Percentiles rank a stretch among this genome's conserved stretches.
phyloP scores from a whole-genome alignment of 2,797 vertebrate genomes.

The Sarcoramphus papa region DNA sequence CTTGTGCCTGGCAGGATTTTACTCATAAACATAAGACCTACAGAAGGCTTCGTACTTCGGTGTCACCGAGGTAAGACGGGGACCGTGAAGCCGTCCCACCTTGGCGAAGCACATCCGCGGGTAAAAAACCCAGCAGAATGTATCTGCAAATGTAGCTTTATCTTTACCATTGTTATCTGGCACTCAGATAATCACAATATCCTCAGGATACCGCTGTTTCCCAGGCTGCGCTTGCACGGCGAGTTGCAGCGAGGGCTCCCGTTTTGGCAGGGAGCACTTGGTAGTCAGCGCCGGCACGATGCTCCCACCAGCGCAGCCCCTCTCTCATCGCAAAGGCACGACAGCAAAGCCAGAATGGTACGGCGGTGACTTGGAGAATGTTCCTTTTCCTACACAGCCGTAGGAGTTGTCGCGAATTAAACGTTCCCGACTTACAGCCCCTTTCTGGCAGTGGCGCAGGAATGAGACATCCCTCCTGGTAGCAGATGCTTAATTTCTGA shows the following conservation, averaged over 20 bases:
- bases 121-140: not conserved
- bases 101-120: rapidly evolving
- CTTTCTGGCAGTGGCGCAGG: constrained; percentile 10
- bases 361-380: not conserved
- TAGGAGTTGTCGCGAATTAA: constrained; percentile 21
- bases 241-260: not conserved
- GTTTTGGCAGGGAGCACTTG: not conserved
- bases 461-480: constrained; percentile 41
- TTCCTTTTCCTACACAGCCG: constrained; percentile 39
- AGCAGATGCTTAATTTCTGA: not conserved
- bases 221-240: not conserved
- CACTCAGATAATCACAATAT: not conserved
- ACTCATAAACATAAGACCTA: constrained; percentile 19
- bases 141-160: not conserved
- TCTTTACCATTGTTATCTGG: not conserved
- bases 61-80: not conserved
- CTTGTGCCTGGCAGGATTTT: constrained; percentile 51
- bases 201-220: not conserved
- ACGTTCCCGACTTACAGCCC: constrained; percentile 14
- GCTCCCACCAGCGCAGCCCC: constrained; percentile 6
- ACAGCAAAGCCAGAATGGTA: not conserved
- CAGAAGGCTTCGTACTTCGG: not conserved
- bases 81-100: not conserved
- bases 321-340: not conserved
- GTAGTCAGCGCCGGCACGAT: not conserved